Percentiles rank a stretch among this genome's conserved stretches.
These are phyloP conservation scores for Heliconius hermathena DNA, from an alignment of 1,140 invertebrate genomes.

Conservation along the genomic window DNA sequence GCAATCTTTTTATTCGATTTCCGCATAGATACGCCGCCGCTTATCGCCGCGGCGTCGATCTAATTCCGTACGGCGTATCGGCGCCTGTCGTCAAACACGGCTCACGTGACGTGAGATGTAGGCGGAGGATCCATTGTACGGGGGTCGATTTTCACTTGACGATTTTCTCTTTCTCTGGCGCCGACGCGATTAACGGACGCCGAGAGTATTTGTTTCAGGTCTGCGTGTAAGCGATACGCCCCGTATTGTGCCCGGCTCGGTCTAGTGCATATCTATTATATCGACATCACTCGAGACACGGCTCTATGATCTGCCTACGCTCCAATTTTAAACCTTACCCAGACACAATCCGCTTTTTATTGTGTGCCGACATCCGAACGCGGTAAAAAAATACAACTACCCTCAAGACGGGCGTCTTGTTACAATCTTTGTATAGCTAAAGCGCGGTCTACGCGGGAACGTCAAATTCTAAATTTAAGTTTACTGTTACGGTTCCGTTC, in stretches of 20 bases:
- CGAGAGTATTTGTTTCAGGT: slow-evolving; percentile 70
- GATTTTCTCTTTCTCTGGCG: slow-evolving; percentile 68
- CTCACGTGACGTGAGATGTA: slow-evolving; percentile 61
- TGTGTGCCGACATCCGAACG: slow-evolving; percentile 40
- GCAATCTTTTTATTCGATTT: slow-evolving; percentile 73
- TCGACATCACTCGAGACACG: slow-evolving; percentile 62
- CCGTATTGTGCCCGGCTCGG: slow-evolving; percentile 71
- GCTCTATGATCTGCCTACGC: slow-evolving; percentile 60
- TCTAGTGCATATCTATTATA: slow-evolving; percentile 78
- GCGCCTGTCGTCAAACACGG: slow-evolving; percentile 66
- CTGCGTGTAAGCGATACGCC: slow-evolving; percentile 72
- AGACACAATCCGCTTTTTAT: slow-evolving; percentile 62
- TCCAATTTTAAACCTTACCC: slow-evolving; percentile 68
- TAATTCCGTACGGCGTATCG: slow-evolving; percentile 64
- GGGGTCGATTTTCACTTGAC: slow-evolving; percentile 66
- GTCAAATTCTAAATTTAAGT: slow-evolving; percentile 33
- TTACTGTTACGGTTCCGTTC: slow-evolving; percentile 20
- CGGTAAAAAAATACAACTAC: slow-evolving; percentile 51
- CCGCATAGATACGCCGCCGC: slow-evolving; percentile 70
- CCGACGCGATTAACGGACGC: slow-evolving; percentile 70
- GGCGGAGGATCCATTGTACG: slow-evolving; percentile 49
- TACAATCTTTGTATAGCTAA: slow-evolving; percentile 24
- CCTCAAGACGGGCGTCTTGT: slow-evolving; percentile 41
- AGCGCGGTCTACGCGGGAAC: slow-evolving; percentile 17
- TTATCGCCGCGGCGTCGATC: slow-evolving; percentile 65